A percentile compares a stretch with the other conserved stretches of the same genome.
Conservation (phyloP, 37 sponge, comb jelly and placozoan genomes). For the Chondrilla cf. caribensis region DNA sequence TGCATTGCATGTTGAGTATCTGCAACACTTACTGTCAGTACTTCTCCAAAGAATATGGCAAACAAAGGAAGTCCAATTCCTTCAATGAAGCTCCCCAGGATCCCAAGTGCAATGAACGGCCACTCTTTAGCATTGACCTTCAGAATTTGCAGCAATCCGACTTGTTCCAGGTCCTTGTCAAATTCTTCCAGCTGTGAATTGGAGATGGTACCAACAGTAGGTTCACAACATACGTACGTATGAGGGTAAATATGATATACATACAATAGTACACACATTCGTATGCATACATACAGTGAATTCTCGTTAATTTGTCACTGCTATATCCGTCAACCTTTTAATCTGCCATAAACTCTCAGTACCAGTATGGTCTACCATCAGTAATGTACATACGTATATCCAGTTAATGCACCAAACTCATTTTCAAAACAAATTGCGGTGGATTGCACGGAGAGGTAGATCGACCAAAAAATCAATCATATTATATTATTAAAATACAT, state of each 20-base stretch:
- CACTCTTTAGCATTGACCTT: slow-evolving; percentile 56
- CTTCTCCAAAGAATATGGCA: slow-evolving; percentile 72
- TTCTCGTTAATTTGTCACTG: no score
- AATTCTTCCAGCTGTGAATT: neutral
- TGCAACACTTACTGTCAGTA: slow-evolving; percentile 5
- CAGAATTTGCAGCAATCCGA: slow-evolving; percentile 24
- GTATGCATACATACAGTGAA: neutral
- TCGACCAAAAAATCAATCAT: no score
- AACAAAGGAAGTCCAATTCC: slow-evolving; percentile 63
- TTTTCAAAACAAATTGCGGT: no score
- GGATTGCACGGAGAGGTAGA: no score
- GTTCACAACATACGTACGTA: neutral
- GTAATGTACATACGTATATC: no score
- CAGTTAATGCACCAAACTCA: no score
- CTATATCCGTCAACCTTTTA: no score
- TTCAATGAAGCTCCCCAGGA: slow-evolving; percentile 46
- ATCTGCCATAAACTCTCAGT: no score
- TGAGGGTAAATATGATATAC: neutral
- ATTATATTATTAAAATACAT: no score
- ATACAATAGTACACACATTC: neutral
- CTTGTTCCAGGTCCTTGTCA: slow-evolving; percentile 8
- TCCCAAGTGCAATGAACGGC: slow-evolving; percentile 59
- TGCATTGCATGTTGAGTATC: neutral
- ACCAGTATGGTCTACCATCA: no score
- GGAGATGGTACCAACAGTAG: neutral